These are phyloP conservation scores for Melolontha melolontha DNA, from an alignment of 2,888 invertebrate species.

Conservation along the genomic window DNA sequence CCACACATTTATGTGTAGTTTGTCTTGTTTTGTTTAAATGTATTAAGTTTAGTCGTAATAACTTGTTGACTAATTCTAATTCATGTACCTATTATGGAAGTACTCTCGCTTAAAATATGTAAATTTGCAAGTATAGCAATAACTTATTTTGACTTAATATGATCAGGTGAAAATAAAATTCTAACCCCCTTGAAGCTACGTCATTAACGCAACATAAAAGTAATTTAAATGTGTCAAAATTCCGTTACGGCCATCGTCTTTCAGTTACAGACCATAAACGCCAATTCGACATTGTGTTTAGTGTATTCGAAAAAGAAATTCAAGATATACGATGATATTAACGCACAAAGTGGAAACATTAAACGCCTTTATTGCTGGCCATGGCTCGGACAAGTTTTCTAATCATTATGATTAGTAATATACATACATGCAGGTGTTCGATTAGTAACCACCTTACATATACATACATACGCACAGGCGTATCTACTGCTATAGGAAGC, in stretches of 20 bases:
- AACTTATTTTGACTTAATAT: no score
- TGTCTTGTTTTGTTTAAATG: no score
- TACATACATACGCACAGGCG: no score
- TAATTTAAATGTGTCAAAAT: constrained; percentile 13
- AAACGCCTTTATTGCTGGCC: constrained; percentile 10
- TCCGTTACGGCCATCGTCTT: constrained; percentile 7
- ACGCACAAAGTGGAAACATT: constrained; percentile 18
- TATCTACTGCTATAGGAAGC: no score
- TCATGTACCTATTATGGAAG: no score
- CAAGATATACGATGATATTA: constrained; percentile 22
- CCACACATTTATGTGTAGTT: no score
- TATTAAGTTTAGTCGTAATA: no score
- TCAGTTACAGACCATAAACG: background rate
- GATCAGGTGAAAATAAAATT: no score
- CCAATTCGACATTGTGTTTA: background rate
- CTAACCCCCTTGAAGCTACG: no score
- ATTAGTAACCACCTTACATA: constrained; percentile 1
- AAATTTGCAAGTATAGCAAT: no score
- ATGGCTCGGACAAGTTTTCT: background rate
- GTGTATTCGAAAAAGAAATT: background rate
- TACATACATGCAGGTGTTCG: constrained; percentile 11
- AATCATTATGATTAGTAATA: constrained; percentile 7
- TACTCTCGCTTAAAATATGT: no score
- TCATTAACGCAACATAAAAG: background rate
- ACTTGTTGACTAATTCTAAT: no score